phyloP scores from a whole-genome alignment of 2,888 invertebrate genomes.

The Acleris literana region DNA sequence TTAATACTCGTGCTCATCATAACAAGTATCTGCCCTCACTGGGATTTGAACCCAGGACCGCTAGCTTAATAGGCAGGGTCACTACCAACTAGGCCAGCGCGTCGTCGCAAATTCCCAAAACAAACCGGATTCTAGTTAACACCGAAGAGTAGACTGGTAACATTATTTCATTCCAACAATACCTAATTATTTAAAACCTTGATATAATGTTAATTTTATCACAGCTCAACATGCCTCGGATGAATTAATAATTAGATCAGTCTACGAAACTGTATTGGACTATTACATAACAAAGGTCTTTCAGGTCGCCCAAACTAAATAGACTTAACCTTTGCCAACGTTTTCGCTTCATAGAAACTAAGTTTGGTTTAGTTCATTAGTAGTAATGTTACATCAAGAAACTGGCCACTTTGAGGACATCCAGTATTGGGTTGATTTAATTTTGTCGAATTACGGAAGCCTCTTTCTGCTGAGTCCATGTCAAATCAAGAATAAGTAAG shows the following conservation, averaged over 20 bases:
- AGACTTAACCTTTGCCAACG: conserved; percentile 7
- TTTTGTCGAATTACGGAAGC: conserved; percentile 7
- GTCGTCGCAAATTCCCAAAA: too few species aligned
- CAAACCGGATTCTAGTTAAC: too few species aligned
- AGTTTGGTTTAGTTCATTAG: conserved; percentile 8
- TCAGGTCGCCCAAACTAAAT: conserved; percentile 4
- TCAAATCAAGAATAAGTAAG: background rate
- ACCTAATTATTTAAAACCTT: too few species aligned
- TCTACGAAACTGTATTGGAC: background rate
- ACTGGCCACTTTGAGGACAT: conserved; percentile 11
- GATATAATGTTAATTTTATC: background rate
- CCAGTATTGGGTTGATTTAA: conserved; percentile 14
- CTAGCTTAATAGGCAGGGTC: too few species aligned
- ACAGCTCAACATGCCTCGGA: background rate
- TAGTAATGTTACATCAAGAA: conserved; percentile 24
- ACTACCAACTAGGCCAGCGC: too few species aligned
- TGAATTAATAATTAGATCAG: background rate
- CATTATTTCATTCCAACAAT: too few species aligned
- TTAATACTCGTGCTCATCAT: too few species aligned
- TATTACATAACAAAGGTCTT: conserved; percentile 5
- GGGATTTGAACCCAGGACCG: too few species aligned
- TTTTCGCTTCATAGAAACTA: conserved; percentile 4
- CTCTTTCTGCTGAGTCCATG: background rate
- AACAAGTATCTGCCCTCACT: too few species aligned
- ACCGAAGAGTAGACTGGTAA: too few species aligned